Evolutionary conservation across 2,888 invertebrate genomes (phyloP).

Genomic region (Saturnia japonica): DNA sequence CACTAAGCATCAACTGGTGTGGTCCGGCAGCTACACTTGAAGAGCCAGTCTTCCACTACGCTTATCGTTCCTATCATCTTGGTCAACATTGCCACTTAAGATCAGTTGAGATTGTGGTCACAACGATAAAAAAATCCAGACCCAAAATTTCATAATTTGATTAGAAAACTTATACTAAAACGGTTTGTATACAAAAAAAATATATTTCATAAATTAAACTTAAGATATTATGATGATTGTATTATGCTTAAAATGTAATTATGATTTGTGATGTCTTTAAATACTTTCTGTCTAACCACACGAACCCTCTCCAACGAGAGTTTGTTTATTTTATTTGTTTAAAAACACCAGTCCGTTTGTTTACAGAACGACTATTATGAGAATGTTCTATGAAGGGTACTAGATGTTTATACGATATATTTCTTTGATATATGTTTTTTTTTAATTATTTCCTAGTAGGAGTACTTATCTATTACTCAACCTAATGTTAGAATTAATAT

Average conservation of each 20-base stretch:
- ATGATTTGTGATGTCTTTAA: not conserved
- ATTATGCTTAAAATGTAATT: not conserved
- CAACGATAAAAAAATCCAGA: too few relatives aligned
- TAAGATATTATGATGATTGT: not conserved
- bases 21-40: too few relatives aligned
- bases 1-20: too few relatives aligned
- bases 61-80: too few relatives aligned
- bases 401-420: not conserved
- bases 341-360: slow-evolving; percentile 29
- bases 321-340: slow-evolving; percentile 15
- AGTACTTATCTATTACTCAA: not conserved
- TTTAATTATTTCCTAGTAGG: not conserved
- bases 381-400: slow-evolving; percentile 4
- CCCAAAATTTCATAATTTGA: too few relatives aligned
- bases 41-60: too few relatives aligned
- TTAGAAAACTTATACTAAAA: too few relatives aligned
- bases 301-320: slow-evolving; percentile 10
- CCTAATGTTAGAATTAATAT: not conserved
- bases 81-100: too few relatives aligned
- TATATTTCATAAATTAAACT: too few relatives aligned
- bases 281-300: slow-evolving; percentile 7
- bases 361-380: slow-evolving; percentile 12
- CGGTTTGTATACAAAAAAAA: too few relatives aligned
- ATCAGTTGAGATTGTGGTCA: too few relatives aligned
- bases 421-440: slow-evolving; percentile 8